Evolutionary conservation across 2,888 invertebrate species (phyloP).

Genomic region (Ophion costatus): DNA sequence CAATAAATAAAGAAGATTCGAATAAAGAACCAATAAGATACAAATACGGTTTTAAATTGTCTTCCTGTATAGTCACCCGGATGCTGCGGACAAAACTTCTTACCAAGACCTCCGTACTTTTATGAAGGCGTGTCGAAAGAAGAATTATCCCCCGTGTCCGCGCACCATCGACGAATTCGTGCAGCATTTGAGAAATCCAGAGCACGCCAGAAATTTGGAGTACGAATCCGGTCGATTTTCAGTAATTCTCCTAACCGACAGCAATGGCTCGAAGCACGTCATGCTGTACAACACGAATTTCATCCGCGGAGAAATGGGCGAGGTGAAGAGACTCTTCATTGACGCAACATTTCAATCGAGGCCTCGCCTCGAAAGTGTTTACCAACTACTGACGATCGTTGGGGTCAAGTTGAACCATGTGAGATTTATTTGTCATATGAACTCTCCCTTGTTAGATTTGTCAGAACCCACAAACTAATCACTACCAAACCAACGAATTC

Average conservation of each 20-base stretch:
- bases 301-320: slow-evolving; percentile 17
- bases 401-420: slow-evolving; percentile 43
- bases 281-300: slow-evolving; percentile 35
- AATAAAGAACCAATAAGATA: not conserved
- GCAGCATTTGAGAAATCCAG: not conserved
- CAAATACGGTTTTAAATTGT: slow-evolving; percentile 5
- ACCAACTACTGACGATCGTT: slow-evolving; percentile 41
- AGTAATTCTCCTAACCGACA: slow-evolving; percentile 2
- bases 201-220: slow-evolving; percentile 35
- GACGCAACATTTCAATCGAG: slow-evolving; percentile 27
- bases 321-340: slow-evolving; percentile 1
- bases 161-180: slow-evolving; percentile 39
- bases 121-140: slow-evolving; percentile 44
- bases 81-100: not conserved
- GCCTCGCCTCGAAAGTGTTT: slow-evolving; percentile 26
- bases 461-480: no score
- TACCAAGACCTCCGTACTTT: slow-evolving; percentile 11
- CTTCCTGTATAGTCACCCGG: slow-evolving; percentile 1
- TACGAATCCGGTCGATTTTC: slow-evolving; percentile 32
- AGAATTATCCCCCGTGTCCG: slow-evolving; percentile 22
- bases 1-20: no score
- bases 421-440: no score
- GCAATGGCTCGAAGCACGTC: slow-evolving; percentile 21
- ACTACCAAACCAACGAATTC: not conserved
- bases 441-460: no score